Evolutionary conservation across 2,113 vertebrate species (phyloP).

Genomic region (Speoplatyrhinus poulsoni): DNA sequence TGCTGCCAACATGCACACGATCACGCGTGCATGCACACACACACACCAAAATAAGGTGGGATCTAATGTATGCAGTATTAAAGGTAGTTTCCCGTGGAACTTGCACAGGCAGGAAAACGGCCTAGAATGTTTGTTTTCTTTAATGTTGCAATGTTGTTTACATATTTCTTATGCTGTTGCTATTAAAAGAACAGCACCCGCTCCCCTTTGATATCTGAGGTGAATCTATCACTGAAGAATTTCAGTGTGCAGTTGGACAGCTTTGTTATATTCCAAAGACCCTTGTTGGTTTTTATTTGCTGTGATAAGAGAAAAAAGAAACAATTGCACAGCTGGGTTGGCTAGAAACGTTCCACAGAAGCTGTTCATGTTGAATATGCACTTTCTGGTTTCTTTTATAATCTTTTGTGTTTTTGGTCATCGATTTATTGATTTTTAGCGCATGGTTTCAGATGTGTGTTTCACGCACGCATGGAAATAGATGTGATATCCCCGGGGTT

Average conservation of each 20-base stretch:
- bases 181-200: too few relatives aligned
- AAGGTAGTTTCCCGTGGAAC: constrained; percentile 36
- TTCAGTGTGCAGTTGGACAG: constrained; percentile 46
- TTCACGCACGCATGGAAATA: not conserved
- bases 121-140: not conserved
- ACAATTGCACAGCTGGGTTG: not conserved
- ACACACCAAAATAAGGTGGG: constrained; percentile 32
- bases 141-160: too few relatives aligned
- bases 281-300: constrained; percentile 40
- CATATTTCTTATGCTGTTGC: too few relatives aligned
- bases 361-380: constrained; percentile 29
- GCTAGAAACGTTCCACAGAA: not conserved
- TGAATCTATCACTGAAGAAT: constrained; percentile 53
- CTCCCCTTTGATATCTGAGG: not conserved
- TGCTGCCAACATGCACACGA: constrained; percentile 13
- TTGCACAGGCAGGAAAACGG: not conserved
- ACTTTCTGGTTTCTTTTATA: constrained; percentile 5
- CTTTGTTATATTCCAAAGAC: constrained; percentile 45
- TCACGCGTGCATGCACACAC: constrained; percentile 6
- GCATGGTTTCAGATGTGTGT: not conserved
- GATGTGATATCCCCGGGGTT: not conserved
- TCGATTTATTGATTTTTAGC: not conserved
- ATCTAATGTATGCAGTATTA: constrained; percentile 23
- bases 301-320: constrained; percentile 16
- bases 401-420: too few relatives aligned